Evolutionary conservation across 2,797 vertebrate genomes (phyloP).

Genomic region (Glyptemys insculpta): DNA sequence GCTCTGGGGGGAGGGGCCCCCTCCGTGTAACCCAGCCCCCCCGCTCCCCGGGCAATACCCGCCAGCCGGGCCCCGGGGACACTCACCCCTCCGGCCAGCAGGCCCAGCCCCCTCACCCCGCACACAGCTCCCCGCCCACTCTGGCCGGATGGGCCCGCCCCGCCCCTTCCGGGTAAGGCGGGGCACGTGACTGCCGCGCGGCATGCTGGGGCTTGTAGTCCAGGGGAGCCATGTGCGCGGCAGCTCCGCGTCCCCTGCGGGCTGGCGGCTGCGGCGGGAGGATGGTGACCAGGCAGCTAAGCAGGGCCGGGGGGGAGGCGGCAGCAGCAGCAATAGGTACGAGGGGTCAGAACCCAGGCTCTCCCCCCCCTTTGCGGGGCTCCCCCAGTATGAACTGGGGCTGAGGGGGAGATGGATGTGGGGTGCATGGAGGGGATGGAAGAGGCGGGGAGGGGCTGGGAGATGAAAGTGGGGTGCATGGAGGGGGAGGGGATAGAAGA

Average conservation of each 20-base stretch:
- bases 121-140: background rate
- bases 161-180: background rate
- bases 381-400: background rate
- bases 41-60: too few species aligned
- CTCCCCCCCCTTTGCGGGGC: background rate
- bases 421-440: background rate
- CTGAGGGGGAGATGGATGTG: background rate
- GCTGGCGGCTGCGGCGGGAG: background rate
- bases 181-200: background rate
- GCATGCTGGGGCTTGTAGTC: slow-evolving; percentile 11
- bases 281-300: background rate
- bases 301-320: background rate
- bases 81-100: too few species aligned
- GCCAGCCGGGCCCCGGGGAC: background rate
- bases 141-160: background rate
- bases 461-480: background rate
- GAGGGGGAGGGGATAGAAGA: background rate
- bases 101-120: background rate
- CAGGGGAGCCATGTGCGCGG: slow-evolving; percentile 9
- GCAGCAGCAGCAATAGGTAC: background rate
- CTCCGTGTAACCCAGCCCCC: too few species aligned
- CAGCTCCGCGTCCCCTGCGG: rapidly evolving
- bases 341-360: background rate
- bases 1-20: too few species aligned
- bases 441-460: background rate